Conservation (phyloP, 2,888 invertebrate species). For the Mamestra brassicae region DNA sequence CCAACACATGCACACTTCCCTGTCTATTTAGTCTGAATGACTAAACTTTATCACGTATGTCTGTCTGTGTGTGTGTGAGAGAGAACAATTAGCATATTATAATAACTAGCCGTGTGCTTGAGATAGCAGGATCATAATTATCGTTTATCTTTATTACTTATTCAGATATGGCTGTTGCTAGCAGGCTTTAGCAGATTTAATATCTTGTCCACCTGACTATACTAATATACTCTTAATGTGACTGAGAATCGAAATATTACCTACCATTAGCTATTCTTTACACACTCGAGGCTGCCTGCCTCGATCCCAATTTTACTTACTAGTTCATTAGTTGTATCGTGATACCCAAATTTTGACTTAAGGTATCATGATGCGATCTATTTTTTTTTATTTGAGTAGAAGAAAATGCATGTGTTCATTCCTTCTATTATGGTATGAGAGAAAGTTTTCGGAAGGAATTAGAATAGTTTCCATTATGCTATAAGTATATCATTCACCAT, state of each 20-base stretch:
- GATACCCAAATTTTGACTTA: too few species aligned
- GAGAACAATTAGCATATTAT: slow-evolving; percentile 55
- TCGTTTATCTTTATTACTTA: slow-evolving; percentile 48
- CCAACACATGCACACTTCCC: slow-evolving; percentile 15
- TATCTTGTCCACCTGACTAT: slow-evolving; percentile 29
- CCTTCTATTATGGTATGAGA: too few species aligned
- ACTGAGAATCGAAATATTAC: slow-evolving; percentile 1
- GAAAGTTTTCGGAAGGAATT: too few species aligned
- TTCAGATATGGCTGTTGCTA: slow-evolving; percentile 22
- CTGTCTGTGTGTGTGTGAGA: slow-evolving; percentile 10
- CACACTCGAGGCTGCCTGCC: too few species aligned
- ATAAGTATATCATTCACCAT: too few species aligned
- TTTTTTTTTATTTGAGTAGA: not conserved
- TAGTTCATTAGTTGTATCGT: too few species aligned
- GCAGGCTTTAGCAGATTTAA: slow-evolving; percentile 35
- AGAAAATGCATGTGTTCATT: too few species aligned
- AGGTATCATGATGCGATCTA: not conserved
- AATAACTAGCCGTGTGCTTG: slow-evolving; percentile 41
- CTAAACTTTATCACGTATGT: slow-evolving; percentile 7
- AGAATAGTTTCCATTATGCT: too few species aligned
- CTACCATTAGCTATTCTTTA: not conserved
- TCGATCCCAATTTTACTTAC: too few species aligned
- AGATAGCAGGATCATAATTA: slow-evolving; percentile 47
- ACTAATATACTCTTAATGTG: not conserved
- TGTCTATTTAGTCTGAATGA: slow-evolving; percentile 39